Percentiles rank a stretch among this genome's conserved stretches.
phyloP scores from a whole-genome alignment of 2,113 vertebrate genomes.

The Callipepla californica region DNA sequence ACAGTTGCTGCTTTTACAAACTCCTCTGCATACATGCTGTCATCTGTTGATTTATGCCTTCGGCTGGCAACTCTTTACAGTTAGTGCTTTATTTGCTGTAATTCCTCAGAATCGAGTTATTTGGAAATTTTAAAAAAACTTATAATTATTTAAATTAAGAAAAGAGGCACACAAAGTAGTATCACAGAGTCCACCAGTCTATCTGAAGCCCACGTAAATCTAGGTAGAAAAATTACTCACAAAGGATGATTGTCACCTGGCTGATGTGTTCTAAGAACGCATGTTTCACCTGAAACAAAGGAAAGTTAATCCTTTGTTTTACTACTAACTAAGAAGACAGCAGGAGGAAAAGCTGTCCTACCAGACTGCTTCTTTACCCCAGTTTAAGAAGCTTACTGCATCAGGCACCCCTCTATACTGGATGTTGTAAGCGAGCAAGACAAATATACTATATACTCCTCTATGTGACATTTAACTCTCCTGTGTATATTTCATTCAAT shows the following conservation, averaged over 20 bases:
- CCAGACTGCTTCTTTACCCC: neutral
- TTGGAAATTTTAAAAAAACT: neutral
- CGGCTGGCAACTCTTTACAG: neutral
- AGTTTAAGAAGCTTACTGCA: neutral
- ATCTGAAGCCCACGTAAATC: neutral
- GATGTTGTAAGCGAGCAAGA: neutral
- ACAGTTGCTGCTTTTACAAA: neutral
- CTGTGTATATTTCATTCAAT: neutral
- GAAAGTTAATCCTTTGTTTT: neutral
- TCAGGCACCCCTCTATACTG: neutral
- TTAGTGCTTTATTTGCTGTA: neutral
- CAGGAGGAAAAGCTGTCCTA: neutral
- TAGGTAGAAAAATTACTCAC: neutral
- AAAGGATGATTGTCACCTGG: neutral
- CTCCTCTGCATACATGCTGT: neutral
- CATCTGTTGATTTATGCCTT: neutral
- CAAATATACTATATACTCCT: neutral
- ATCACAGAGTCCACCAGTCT: neutral
- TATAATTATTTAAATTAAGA: neutral
- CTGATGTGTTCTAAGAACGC: rapidly evolving
- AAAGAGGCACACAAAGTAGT: neutral
- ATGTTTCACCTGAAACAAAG: neutral
- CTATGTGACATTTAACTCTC: neutral
- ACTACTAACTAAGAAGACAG: neutral
- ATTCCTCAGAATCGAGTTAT: neutral